Evolutionary conservation across 2,888 invertebrate genomes (phyloP), one percentile per base, ranked within the genome.

Genomic region (Acanthosepion esculentum): DNA sequence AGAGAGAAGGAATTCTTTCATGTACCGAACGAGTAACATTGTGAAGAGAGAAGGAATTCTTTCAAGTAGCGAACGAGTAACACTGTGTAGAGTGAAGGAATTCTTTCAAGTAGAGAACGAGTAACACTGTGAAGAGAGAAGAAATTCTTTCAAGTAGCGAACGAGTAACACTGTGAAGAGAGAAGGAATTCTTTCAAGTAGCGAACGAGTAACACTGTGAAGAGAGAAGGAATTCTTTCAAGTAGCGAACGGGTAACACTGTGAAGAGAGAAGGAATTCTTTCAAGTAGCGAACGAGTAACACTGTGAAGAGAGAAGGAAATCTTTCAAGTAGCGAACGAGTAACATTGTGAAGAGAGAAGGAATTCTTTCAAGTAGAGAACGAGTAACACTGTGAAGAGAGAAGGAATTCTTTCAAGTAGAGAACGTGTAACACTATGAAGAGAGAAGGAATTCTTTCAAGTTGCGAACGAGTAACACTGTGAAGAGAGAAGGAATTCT

Each of bases 381-480:
- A n/a, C n/a, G n/a, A n/a, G n/a, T n/a, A n/a, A n/a, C n/a, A n/a
- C 97, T 97, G 95, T 94, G 95, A 95, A 48, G 93, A 53, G 92
- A 92, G 94, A 78, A n/a, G 3, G 91, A 64, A 59, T 91, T n/a
- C 53, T 92, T 64, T 48, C 33, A 50, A 92, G 29, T 64, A 59
- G 78, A 2, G 94, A 48, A 93, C 10, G 64, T 48, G 64, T 53
- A 41, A 41, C 3, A 2, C 2, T 2, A 3, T 2, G 41, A 41
- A 41, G 41, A 41, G 1, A 41, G 41, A 41, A 2, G 3, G 41
- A 41, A 41, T 41, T n/a, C n/a, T n/a, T n/a, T n/a, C n/a, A n/a
- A n/a, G n/a, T n/a, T n/a, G n/a, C n/a, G n/a, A n/a, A n/a, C n/a
- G n/a, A n/a, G n/a, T n/a, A n/a, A n/a, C n/a, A n/a, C 97, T 97